These are phyloP conservation scores for Pogonognathellus flavescens DNA, from an alignment of 1,140 invertebrate genomes.

Conservation along the genomic window DNA sequence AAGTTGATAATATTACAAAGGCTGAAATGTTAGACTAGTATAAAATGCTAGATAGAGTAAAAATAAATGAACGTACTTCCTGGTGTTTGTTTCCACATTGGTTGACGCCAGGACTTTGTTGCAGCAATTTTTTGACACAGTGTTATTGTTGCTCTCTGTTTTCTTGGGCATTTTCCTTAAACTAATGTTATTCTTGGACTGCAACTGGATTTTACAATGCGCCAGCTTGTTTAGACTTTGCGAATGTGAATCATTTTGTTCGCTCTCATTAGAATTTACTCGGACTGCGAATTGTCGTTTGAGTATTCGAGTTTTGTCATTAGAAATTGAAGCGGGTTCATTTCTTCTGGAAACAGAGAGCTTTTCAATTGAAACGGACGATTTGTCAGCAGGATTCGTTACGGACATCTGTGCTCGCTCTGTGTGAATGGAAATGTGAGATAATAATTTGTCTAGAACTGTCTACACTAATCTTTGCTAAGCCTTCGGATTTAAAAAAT, in stretches of 20 bases:
- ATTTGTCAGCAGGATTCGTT: slow-evolving; percentile 15
- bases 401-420: slow-evolving; percentile 36
- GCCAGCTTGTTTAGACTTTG: neutral
- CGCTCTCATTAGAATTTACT: slow-evolving; percentile 34
- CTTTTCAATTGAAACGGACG: neutral
- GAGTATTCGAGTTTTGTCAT: slow-evolving; percentile 15
- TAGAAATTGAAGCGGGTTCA: neutral
- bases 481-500: neutral
- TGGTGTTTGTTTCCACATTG: neutral
- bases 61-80: slow-evolving; percentile 8
- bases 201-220: neutral
- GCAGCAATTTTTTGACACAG: neutral
- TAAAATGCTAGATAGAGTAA: neutral
- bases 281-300: slow-evolving; percentile 19
- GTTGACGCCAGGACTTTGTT: neutral
- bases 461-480: neutral
- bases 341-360: neutral
- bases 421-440: neutral
- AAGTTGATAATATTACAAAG: too few species aligned
- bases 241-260: neutral
- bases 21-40: too few species aligned
- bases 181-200: slow-evolving; percentile 1
- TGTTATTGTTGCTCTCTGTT: slow-evolving; percentile 25
- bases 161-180: neutral
- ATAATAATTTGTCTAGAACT: neutral